Percentiles rank a stretch among this genome's conserved stretches.
Conservation (phyloP, 2,797 vertebrate species). For the Danionella dracula region DNA sequence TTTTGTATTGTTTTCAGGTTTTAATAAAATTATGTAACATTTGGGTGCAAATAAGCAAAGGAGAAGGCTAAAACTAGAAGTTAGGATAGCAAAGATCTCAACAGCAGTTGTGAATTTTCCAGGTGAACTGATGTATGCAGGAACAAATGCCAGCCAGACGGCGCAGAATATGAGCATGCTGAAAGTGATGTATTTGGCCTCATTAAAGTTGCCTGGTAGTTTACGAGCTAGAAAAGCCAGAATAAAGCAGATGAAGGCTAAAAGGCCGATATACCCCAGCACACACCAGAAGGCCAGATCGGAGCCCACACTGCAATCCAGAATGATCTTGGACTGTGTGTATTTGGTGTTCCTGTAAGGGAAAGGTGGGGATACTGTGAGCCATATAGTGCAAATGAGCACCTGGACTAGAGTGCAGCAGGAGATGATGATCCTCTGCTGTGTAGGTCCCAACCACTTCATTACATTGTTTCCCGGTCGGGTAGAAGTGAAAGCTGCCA, state of each 20-base stretch:
- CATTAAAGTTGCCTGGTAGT: slow-evolving; percentile 49
- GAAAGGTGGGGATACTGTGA: slow-evolving; percentile 37
- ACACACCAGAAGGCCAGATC: slow-evolving; percentile 49
- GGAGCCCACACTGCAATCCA: slow-evolving; percentile 48
- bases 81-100: slow-evolving; percentile 52
- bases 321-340: slow-evolving; percentile 44
- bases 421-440: slow-evolving; percentile 46
- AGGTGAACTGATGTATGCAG: slow-evolving; percentile 50
- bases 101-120: slow-evolving; percentile 54
- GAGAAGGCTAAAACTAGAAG: slow-evolving; percentile 49
- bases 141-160: slow-evolving; percentile 49
- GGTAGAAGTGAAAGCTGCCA: slow-evolving; percentile 47
- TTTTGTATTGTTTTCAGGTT: slow-evolving; percentile 51
- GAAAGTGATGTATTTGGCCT: slow-evolving; percentile 50
- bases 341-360: slow-evolving; percentile 44
- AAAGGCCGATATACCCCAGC: slow-evolving; percentile 41
- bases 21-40: slow-evolving; percentile 50
- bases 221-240: slow-evolving; percentile 48
- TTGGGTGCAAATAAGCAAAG: slow-evolving; percentile 55
- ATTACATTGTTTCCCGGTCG: slow-evolving; percentile 46
- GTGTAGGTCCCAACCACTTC: slow-evolving; percentile 45
- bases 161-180: slow-evolving; percentile 53
- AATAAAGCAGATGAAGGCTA: slow-evolving; percentile 46
- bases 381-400: slow-evolving; percentile 46
- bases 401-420: slow-evolving; percentile 41